Percentiles rank a stretch among this genome's conserved stretches.
These are phyloP conservation scores for Muntiacus muntjak DNA, from an alignment of 2,113 vertebrate species.

Conservation along the genomic window DNA sequence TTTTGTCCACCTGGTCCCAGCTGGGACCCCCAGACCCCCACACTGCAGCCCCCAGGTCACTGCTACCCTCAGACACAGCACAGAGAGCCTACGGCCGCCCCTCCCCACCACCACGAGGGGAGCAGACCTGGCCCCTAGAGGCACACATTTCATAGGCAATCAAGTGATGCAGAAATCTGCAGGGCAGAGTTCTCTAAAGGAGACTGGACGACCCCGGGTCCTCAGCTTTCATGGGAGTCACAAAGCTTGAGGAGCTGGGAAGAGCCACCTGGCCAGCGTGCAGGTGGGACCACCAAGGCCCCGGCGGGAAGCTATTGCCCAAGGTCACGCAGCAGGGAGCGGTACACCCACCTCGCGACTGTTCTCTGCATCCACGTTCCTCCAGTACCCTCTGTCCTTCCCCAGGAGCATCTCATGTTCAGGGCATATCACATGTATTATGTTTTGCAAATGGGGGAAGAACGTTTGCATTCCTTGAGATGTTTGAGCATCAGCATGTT, in stretches of 20 bases:
- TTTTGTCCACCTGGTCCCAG: not conserved
- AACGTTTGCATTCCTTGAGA: not conserved
- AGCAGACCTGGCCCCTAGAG: not conserved
- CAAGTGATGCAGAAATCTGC: not conserved
- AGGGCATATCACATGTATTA: not conserved
- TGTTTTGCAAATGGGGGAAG: not conserved
- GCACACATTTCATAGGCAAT: not conserved
- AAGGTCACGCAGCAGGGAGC: not conserved
- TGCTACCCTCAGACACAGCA: not conserved
- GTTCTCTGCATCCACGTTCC: not conserved
- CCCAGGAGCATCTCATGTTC: not conserved
- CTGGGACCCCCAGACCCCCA: not conserved
- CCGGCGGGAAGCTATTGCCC: rapidly evolving
- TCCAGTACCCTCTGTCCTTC: not conserved
- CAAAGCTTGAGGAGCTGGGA: not conserved
- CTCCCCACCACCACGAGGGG: no score
- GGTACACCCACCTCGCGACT: not conserved
- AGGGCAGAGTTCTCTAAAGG: not conserved
- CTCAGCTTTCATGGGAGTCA: not conserved
- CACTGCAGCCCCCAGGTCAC: not conserved
- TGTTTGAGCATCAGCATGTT: not conserved
- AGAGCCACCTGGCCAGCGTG: not conserved
- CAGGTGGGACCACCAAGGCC: not conserved
- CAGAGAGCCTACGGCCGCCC: not conserved
- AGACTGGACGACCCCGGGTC: not conserved